Percentiles rank a stretch among this genome's conserved stretches.
These are phyloP conservation scores for Montipora capitata DNA, from an alignment of 92 coral and sea anemone species.

Conservation along the genomic window DNA sequence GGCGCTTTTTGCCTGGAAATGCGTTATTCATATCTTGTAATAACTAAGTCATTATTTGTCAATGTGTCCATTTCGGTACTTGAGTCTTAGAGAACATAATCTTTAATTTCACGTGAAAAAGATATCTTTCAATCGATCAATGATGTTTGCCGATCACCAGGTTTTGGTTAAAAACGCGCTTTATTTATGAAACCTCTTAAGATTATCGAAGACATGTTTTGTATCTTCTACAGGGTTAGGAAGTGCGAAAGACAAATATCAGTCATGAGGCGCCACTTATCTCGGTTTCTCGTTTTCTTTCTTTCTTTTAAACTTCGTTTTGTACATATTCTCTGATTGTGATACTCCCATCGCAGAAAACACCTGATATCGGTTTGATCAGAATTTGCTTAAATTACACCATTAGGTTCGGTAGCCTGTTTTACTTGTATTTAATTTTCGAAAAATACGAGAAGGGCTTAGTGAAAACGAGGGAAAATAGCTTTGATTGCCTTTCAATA, in stretches of 20 bases:
- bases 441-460: constrained; percentile 27
- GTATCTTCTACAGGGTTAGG: constrained; percentile 19
- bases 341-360: constrained; percentile 44
- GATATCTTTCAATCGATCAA: constrained; percentile 53
- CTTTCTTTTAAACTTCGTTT: background rate
- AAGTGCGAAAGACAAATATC: constrained; percentile 42
- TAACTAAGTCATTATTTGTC: constrained; percentile 56
- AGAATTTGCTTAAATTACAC: constrained; percentile 56
- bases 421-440: constrained; percentile 28
- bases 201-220: constrained; percentile 33
- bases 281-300: constrained; percentile 19
- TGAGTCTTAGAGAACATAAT: constrained; percentile 51
- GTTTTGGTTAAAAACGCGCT: constrained; percentile 36
- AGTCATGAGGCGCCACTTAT: constrained; percentile 7
- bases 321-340: constrained; percentile 23
- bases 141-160: constrained; percentile 38
- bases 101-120: constrained; percentile 49
- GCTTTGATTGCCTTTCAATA: constrained; percentile 70
- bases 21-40: constrained; percentile 24
- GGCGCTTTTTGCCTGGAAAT: constrained; percentile 6
- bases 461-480: constrained; percentile 58
- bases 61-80: constrained; percentile 57
- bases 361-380: constrained; percentile 46
- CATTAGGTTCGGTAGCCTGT: constrained; percentile 61
- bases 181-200: constrained; percentile 32